Percentiles rank a stretch among this genome's conserved stretches.
Conservation (phyloP, 2,113 vertebrate species). For the Tragulus kanchil region DNA sequence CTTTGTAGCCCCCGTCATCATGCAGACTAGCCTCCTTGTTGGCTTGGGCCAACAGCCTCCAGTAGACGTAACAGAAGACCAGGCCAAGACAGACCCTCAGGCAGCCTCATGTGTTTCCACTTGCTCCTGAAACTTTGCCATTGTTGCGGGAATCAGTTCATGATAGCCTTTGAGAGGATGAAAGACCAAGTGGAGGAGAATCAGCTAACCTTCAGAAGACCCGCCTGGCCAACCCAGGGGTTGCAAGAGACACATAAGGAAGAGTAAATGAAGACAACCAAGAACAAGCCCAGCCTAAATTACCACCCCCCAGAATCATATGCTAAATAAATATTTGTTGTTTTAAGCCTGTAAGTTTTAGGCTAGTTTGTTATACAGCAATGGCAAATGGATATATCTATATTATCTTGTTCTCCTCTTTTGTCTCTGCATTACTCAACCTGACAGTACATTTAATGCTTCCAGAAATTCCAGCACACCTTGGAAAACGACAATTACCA, state of each 20-base stretch:
- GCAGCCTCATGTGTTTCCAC: neutral
- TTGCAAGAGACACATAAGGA: neutral
- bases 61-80: neutral
- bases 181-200: neutral
- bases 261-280: neutral
- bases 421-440: neutral
- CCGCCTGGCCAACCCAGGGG: neutral
- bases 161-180: neutral
- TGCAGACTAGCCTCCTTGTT: neutral
- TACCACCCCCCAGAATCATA: neutral
- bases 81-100: neutral
- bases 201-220: neutral
- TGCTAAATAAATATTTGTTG: neutral
- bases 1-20: too few species aligned
- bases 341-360: slow-evolving; percentile 12
- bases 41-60: neutral
- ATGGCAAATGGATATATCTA: neutral
- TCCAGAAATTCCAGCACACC: neutral
- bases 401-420: neutral
- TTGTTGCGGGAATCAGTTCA: neutral
- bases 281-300: neutral
- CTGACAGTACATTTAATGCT: neutral
- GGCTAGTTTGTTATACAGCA: neutral
- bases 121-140: neutral
- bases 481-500: slow-evolving; percentile 27